Base-by-base conservation (phyloP, 2,888 invertebrate genomes). In the Stenolophus ochropezus region DNA sequence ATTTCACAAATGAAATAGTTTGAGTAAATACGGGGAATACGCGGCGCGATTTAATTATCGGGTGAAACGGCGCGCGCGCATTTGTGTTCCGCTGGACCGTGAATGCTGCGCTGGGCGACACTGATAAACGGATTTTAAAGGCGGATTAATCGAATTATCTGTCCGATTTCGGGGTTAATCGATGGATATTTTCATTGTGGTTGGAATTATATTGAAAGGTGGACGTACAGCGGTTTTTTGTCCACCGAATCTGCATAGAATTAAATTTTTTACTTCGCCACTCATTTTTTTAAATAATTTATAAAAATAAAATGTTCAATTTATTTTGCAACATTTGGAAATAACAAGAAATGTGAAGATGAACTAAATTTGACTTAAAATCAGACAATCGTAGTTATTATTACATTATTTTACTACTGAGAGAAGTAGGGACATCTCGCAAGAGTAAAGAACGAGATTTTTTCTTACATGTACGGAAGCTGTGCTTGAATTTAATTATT, bases 1-100 rank as follows among this genome's bases (percentile, higher is more conserved):
- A 78, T 78, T 78, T 49, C 49, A 78, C 78, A 78, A 78, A 69
- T 78, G 47, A 78, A 78, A 78, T 69, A 69, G 69, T 69, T 78
- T 78, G 65, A 78, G 78, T 78, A 78, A 78, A 78, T 78, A 78
- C 61, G n/a, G 65, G 65, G 65, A 61, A 78, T 78, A 78, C 78
- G 69, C 47, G 51, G 25, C 16, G 18, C 69, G 78, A 78, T 78
- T 78, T 78, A 78, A 69, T 69, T 78, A 69, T 78, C 51, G 47
- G 27, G 20, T 8, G 21, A n/a, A 71, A 71, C 71, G 65, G n/a
- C 20, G 20, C 21, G 8, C 47, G 14, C 51, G 47, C 69, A 78
- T 78, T 78, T 78, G 47, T 69, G 53, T 47, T 61, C 16, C 65
- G 25, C 16, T 51, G 23, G 27, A 51, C 49, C 78, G 69, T 65